These are phyloP conservation scores for Leptobrachium ailaonicum DNA, from an alignment of 2,113 vertebrate species.

Conservation along the genomic window DNA sequence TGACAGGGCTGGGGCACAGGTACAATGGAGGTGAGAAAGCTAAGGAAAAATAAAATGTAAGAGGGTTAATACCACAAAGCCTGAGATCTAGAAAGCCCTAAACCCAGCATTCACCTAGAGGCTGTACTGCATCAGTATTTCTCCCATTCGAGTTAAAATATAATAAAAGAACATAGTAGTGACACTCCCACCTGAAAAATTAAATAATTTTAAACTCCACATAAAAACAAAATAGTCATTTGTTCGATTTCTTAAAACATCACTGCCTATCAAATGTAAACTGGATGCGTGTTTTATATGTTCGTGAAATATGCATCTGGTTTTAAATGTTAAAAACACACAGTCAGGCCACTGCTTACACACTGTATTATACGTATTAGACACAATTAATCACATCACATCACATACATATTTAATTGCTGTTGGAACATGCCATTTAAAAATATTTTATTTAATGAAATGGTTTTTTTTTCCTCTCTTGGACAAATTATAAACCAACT, in stretches of 20 bases:
- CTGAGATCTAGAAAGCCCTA: no score
- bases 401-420: constrained; percentile 62
- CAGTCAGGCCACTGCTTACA: constrained; percentile 66
- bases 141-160: no score
- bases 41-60: no score
- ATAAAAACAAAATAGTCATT: neutral
- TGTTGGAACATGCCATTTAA: constrained; percentile 71
- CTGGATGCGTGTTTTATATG: neutral
- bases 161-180: no score
- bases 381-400: constrained; percentile 64
- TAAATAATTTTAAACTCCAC: neutral
- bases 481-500: neutral
- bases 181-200: no score
- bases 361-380: constrained; percentile 64
- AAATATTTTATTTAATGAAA: constrained; percentile 78
- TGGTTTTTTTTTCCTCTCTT: constrained; percentile 57
- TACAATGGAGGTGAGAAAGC: no score
- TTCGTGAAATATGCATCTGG: neutral
- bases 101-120: no score
- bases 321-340: constrained; percentile 63
- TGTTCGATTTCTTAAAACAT: neutral
- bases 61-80: no score
- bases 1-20: no score
- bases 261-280: no score
- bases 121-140: no score